Evolutionary conservation across 2,797 vertebrate genomes (phyloP).

Genomic region (Salmo trutta): DNA sequence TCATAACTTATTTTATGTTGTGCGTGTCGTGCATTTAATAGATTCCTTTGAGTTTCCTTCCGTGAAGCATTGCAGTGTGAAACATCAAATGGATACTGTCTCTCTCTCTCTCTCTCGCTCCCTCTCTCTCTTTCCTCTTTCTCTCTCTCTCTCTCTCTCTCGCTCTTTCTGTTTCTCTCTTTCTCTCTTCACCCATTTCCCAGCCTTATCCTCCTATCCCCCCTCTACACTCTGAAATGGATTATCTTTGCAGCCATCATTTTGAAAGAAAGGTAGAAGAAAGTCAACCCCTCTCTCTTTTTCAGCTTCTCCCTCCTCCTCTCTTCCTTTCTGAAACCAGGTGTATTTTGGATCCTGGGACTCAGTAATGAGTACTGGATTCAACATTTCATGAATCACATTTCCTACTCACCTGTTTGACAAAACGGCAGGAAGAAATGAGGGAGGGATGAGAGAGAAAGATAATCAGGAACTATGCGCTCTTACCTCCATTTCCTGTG

Average conservation of each 20-base stretch:
- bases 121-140: not conserved
- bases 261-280: slow-evolving; percentile 30
- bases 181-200: not conserved
- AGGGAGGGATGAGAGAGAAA: not conserved
- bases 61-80: slow-evolving; percentile 89
- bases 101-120: not conserved
- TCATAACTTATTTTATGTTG: slow-evolving; percentile 95
- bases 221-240: slow-evolving; percentile 32
- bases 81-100: slow-evolving; percentile 86
- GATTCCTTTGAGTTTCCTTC: slow-evolving; percentile 92
- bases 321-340: slow-evolving; percentile 36
- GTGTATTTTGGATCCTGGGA: slow-evolving; percentile 34
- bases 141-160: not conserved
- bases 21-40: slow-evolving; percentile 98
- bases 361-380: slow-evolving; percentile 60
- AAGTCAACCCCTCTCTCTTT: not conserved
- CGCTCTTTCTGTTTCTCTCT: not conserved
- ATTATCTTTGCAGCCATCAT: slow-evolving; percentile 51
- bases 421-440: slow-evolving; percentile 35
- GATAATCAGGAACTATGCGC: too few relatives aligned
- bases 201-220: not conserved
- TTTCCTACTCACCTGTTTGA: slow-evolving; percentile 46
- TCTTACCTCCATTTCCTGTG: not conserved
- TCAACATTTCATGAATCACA: slow-evolving; percentile 72
- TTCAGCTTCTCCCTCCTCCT: not conserved